Evolutionary conservation across 2,888 invertebrate genomes (phyloP).

Genomic region (Neoaliturus tenellus): DNA sequence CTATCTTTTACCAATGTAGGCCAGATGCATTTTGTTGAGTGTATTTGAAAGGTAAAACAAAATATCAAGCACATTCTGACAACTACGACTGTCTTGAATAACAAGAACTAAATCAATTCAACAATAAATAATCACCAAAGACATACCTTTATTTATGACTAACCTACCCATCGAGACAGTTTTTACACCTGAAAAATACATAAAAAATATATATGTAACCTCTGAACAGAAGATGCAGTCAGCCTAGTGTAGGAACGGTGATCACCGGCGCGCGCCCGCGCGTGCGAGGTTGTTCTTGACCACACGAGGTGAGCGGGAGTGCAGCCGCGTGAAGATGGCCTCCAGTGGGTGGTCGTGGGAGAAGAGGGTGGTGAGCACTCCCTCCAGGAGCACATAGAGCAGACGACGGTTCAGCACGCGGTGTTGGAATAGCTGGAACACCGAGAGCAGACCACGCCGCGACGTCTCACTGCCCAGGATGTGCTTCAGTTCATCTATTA

Average conservation of each 20-base stretch:
- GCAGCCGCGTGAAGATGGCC: constrained; percentile 83
- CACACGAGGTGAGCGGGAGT: constrained; percentile 72
- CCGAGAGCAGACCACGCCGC: constrained; percentile 85
- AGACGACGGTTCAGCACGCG: constrained; percentile 90
- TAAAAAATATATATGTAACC: constrained; percentile 36
- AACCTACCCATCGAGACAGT: not conserved
- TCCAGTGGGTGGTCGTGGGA: constrained; percentile 84
- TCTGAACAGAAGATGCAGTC: not conserved
- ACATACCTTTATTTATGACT: not conserved
- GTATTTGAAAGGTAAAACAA: no score
- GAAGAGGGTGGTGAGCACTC: constrained; percentile 85
- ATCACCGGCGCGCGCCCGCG: constrained; percentile 32
- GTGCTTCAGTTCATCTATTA: constrained; percentile 93
- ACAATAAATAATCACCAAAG: constrained; percentile 3
- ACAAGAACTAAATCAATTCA: not conserved
- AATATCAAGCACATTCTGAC: not conserved
- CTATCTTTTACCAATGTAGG: no score
- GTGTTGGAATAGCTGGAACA: constrained; percentile 93
- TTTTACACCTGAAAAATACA: constrained; percentile 29
- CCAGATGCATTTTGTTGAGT: no score
- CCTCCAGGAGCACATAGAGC: constrained; percentile 89
- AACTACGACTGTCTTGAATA: not conserved
- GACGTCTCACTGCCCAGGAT: constrained; percentile 94
- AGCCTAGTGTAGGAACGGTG: constrained; percentile 13
- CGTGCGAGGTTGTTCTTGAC: constrained; percentile 40